phyloP scores from a whole-genome alignment of 2,113 vertebrate species.

The Typhlomys cinereus region DNA sequence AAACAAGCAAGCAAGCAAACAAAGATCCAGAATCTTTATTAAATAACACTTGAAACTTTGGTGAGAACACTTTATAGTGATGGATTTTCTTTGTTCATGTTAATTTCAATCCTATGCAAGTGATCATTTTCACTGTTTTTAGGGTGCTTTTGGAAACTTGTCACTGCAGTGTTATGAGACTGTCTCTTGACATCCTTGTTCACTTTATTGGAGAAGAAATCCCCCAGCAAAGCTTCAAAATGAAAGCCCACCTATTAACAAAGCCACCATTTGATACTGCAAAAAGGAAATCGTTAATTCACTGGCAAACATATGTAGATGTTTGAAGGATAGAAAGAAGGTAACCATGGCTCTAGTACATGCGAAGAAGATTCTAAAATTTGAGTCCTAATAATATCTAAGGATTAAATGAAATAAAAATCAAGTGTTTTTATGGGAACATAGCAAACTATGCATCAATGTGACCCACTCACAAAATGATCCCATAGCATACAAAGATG shows the following conservation, averaged over 20 bases:
- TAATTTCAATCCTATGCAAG: conserved; percentile 23
- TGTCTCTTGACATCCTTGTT: neutral
- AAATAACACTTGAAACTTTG: neutral
- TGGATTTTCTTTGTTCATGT: conserved; percentile 5
- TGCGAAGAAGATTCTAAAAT: neutral
- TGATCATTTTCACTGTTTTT: conserved; percentile 1
- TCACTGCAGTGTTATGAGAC: neutral
- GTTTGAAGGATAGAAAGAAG: neutral
- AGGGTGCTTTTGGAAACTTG: conserved; percentile 11
- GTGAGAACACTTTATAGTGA: neutral
- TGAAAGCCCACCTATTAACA: neutral
- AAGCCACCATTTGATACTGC: neutral
- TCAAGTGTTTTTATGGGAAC: neutral
- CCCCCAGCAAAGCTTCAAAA: neutral
- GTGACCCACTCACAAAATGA: neutral
- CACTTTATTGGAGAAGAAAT: neutral
- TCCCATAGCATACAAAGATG: neutral
- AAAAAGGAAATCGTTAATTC: conserved; percentile 15
- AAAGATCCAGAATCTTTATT: neutral
- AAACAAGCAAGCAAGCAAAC: neutral
- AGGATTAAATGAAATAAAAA: conserved; percentile 21
- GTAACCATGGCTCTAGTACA: neutral
- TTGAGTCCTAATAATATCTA: neutral
- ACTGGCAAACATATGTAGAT: neutral
- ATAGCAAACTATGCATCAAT: neutral